Base-by-base conservation (phyloP, 2,797 vertebrate genomes). In the Podarcis siculus region DNA sequence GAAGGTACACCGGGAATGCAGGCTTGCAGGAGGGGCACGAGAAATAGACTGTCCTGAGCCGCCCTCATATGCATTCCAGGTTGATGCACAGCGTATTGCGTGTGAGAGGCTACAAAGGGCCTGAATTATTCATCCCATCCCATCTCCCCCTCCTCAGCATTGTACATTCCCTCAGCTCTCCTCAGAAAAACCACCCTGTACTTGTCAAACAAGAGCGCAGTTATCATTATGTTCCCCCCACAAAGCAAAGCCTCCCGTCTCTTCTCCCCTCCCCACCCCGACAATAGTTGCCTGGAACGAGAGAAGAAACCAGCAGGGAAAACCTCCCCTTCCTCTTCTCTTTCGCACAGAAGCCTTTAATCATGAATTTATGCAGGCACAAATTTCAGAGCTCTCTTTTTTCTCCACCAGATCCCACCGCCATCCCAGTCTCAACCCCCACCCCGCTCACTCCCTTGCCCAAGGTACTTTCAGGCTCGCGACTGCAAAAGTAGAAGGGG, bases 321-420 rank as follows among this genome's bases (percentile, higher is more conserved):
- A 94, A 88, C 35, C 15, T 83, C 39, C 88, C 79, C 64, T 30
- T 0, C 4, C 42, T 58, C 39, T 37, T 87, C 85, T 86, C 82
- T 90, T 95, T 92, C 89, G 88, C 92, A 93, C 92, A 30, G 91
- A 90, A 94, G 90, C 90, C 91, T 92, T 96, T 95, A 95, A 94
- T 94, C 93, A 95, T 94, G 90, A 94, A 95, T 96, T 95, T 94
- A 95, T 95, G 95, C 93, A 95, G 94, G 93, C 90, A 93, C 88
- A 92, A 92, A 91, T 94, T 95, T 95, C 92, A 92, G 93, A 84
- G 90, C 89, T 91, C 90, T 93, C 49, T 55, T 0, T 55, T 55
- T 55, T 55, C 49, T 55, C 49, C 49, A 55, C 13, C 49, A 15
- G 49, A 55, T 55, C 49, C 49, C 49, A 15, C 13, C 3, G 13